Evolutionary conservation across 2,797 vertebrate species (phyloP).

Genomic region (Rhadinocentrus ornatus): DNA sequence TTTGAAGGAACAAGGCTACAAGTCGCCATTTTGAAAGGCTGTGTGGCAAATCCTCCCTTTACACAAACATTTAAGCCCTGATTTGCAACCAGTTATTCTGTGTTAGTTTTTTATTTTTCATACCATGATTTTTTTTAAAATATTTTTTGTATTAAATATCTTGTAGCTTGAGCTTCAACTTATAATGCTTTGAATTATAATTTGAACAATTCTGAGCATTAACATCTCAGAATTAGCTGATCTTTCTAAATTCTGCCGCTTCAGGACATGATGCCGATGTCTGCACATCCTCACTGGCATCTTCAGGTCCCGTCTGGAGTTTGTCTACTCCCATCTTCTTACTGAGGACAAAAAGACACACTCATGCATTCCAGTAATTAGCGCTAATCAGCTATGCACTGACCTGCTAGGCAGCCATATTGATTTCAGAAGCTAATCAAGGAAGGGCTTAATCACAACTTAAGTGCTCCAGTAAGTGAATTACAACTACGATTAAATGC

Average conservation of each 20-base stretch:
- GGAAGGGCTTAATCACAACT: constrained; percentile 65
- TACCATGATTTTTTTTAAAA: neutral
- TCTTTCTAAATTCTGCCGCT: constrained; percentile 5
- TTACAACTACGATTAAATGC: constrained; percentile 56
- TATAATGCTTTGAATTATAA: too few species aligned
- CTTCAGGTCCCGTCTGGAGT: neutral
- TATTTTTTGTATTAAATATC: too few species aligned
- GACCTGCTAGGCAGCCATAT: constrained; percentile 57
- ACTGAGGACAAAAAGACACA: constrained; percentile 41
- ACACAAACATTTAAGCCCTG: neutral
- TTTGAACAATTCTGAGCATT: neutral
- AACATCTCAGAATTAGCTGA: neutral
- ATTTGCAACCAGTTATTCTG: neutral
- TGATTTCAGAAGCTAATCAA: constrained; percentile 68
- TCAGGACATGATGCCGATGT: constrained; percentile 1
- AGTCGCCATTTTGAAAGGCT: constrained; percentile 49
- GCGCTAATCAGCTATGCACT: constrained; percentile 58
- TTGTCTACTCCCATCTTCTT: constrained; percentile 7
- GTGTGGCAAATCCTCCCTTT: neutral
- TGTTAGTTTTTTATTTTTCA: neutral
- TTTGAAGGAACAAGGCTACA: constrained; percentile 33
- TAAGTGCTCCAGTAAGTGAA: constrained; percentile 57
- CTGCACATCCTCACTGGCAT: constrained; percentile 23
- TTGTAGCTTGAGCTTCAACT: too few species aligned
- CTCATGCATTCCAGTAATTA: constrained; percentile 62